Conservation (phyloP, 2,797 vertebrate genomes). For the Cichlasoma orientale region DNA sequence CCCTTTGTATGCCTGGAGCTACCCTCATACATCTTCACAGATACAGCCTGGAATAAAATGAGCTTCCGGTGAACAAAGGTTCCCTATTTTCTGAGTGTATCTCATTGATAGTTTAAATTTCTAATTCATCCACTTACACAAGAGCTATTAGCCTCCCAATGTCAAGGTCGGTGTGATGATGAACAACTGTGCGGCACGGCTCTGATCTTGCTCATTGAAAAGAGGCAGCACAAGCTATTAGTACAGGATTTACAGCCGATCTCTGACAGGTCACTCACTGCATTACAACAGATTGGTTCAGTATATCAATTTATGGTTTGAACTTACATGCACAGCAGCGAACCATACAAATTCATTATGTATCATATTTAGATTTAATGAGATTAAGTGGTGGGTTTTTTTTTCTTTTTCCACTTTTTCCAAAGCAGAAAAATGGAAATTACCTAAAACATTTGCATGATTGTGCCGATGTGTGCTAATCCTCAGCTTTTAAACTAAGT, state of each 20-base stretch:
- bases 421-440: conserved; percentile 4
- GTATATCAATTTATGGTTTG: conserved; percentile 2
- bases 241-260: conserved; percentile 32
- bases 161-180: conserved; percentile 59
- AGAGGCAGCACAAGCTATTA: conserved; percentile 37
- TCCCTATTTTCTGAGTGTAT: conserved; percentile 13
- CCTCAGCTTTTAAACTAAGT: conserved; percentile 17
- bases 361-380: not conserved
- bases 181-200: conserved; percentile 20
- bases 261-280: conserved; percentile 22
- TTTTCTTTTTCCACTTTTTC: not conserved
- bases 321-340: not conserved
- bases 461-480: not conserved
- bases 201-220: conserved; percentile 53
- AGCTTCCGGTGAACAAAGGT: conserved; percentile 32
- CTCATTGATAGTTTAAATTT: conserved; percentile 29
- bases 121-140: conserved; percentile 46
- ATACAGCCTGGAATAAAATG: conserved; percentile 28
- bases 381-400: not conserved
- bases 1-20: conserved; percentile 19
- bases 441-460: not conserved
- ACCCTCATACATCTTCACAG: conserved; percentile 38
- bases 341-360: not conserved
- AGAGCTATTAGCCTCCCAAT: conserved; percentile 45
- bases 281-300: conserved; percentile 14